Base-by-base conservation (phyloP, 2,888 invertebrate genomes). In the Sturmia bella region DNA sequence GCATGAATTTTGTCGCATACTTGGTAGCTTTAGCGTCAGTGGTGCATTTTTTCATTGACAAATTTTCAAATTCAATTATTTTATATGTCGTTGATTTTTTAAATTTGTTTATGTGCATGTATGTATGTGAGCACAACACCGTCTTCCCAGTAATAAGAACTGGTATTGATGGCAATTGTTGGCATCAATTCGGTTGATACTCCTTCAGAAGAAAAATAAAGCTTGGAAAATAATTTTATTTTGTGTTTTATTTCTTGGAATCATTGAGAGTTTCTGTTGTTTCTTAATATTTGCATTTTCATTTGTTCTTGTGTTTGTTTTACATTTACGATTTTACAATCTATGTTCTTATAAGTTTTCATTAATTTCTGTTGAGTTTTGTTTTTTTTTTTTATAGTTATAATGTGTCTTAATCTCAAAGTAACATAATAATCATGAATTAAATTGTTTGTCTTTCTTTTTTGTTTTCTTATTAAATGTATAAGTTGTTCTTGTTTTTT, bases 381-480 rank as follows among this genome's bases (percentile, higher is more conserved):
- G 57, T 57, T 6, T 43, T 68, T 12, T 37, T 72, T 27, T 59
- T 74, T 41, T 61, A 54, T 63, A 63, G 27, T 82, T 68, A 74
- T 80, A 73, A 69, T 77, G 73, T 69, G 27, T 68, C 63, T 68
- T 61, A 82, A 78, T 82, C 78, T 82, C 82, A 82, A 82, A 78
- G 78, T 82, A 74, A 75, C 75, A 54, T 69, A 79, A 80, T 82
- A 82, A 77, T 82, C 70, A 74, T 82, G 74, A 82, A 77, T 82
- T 54, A 75, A 68, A n/a, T 54, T 54, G 27, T 64, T 68, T 74
- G 45, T 74, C 21, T 27, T 45, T 21, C 39, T 27, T 41, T 15
- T 70, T 72, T 61, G 39, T 68, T 27, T 41, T 15, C 64, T 72
- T 61, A 48, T 68, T 76, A 48, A 61, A 48, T 82, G 70, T 82